These are phyloP conservation scores for Caenorhabditis japonica DNA, from an alignment of 2,888 invertebrate genomes.

Conservation along the genomic window DNA sequence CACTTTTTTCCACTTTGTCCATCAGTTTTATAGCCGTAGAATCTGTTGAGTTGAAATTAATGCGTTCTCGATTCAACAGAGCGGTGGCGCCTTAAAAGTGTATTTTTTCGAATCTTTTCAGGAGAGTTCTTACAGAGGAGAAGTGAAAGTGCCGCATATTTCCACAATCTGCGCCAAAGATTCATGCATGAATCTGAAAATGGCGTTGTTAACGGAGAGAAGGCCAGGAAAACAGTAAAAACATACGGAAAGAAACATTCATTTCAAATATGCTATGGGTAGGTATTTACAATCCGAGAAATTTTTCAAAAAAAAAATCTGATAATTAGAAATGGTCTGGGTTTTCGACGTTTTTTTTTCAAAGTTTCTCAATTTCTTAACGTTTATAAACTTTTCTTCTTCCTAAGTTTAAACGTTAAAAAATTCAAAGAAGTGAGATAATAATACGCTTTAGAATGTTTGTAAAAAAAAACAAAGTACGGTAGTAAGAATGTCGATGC, in stretches of 20 bases:
- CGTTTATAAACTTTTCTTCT: no score
- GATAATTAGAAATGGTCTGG: no score
- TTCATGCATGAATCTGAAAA: slow-evolving; percentile 51
- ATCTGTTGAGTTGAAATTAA: slow-evolving; percentile 11
- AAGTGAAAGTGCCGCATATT: slow-evolving; percentile 12
- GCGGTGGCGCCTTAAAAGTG: slow-evolving; percentile 23
- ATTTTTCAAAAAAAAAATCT: no score
- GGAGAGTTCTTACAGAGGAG: slow-evolving; percentile 13
- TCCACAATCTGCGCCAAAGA: slow-evolving; percentile 39
- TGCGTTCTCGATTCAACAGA: slow-evolving; percentile 22
- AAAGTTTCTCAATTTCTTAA: no score
- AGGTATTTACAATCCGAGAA: no score
- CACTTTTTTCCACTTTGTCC: background rate
- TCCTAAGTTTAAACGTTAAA: no score
- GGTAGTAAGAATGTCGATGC: no score
- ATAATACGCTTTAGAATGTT: no score
- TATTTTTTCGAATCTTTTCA: background rate
- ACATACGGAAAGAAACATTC: background rate
- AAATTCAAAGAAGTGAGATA: no score
- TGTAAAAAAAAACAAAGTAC: no score
- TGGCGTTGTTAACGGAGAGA: no score
- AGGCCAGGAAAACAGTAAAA: background rate
- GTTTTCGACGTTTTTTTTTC: no score
- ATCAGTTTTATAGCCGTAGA: slow-evolving; percentile 1
- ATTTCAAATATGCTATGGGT: background rate